A percentile compares a stretch with the other conserved stretches of the same genome.
Evolutionary conservation across 2,797 vertebrate species (phyloP).

Genomic region (Premnoplex brunnescens): DNA sequence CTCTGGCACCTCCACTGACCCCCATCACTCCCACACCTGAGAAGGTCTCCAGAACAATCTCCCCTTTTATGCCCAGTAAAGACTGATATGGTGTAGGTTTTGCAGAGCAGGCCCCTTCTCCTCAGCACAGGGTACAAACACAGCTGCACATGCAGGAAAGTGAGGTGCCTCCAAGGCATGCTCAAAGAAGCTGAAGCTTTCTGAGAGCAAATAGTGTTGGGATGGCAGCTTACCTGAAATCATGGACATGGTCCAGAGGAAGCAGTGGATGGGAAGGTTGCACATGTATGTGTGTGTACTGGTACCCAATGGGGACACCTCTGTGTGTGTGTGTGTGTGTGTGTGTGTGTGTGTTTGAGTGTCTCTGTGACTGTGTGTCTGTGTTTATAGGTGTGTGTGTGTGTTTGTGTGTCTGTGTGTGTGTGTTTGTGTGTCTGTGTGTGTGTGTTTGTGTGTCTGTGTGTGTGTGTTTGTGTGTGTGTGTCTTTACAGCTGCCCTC

Average conservation of each 20-base stretch:
- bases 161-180: accelerated
- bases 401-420: not conserved
- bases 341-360: not conserved
- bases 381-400: not conserved
- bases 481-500: not conserved
- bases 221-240: not conserved
- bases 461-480: not conserved
- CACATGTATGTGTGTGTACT: accelerated
- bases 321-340: not conserved
- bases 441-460: not conserved
- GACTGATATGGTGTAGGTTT: not conserved
- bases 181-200: not conserved
- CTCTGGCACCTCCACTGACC: accelerated
- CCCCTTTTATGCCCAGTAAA: not conserved
- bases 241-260: not conserved
- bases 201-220: not conserved
- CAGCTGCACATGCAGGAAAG: not conserved
- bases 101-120: not conserved
- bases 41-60: too few relatives aligned
- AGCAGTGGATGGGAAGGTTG: not conserved
- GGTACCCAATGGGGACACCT: not conserved
- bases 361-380: too few relatives aligned
- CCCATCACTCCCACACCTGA: accelerated
- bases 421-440: too few relatives aligned
- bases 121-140: not conserved